Percentiles rank a stretch among this genome's conserved stretches.
phyloP scores from a whole-genome alignment of 2,113 vertebrate species.

The Pantherophis guttatus region DNA sequence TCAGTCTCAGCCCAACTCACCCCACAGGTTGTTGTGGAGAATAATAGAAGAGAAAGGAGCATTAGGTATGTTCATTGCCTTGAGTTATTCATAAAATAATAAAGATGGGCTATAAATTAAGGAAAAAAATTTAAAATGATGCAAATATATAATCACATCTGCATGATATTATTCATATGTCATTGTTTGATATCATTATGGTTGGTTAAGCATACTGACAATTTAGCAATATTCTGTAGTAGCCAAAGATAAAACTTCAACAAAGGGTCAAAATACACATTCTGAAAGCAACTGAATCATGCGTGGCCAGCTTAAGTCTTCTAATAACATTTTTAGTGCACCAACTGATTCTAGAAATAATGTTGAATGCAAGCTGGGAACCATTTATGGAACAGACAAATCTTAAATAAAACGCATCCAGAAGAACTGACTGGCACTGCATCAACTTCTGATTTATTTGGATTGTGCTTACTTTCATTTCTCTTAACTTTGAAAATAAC shows the following conservation, averaged over 20 bases:
- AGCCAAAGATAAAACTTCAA: background rate
- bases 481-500: background rate
- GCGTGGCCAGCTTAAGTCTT: background rate
- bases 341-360: background rate
- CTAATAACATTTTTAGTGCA: background rate
- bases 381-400: background rate
- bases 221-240: background rate
- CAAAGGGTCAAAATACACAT: background rate
- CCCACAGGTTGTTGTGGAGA: background rate
- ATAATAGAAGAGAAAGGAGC: background rate
- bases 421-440: background rate
- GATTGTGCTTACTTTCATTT: background rate
- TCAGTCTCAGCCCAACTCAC: background rate
- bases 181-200: background rate
- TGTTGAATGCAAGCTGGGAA: background rate
- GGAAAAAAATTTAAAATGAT: background rate
- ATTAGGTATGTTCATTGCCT: background rate
- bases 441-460: background rate
- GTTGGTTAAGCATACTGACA: background rate
- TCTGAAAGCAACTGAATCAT: background rate
- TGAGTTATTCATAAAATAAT: background rate
- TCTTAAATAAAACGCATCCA: background rate
- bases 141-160: background rate
- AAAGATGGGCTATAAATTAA: background rate
- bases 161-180: background rate